phyloP scores from a whole-genome alignment of 2,888 invertebrate species.

The Tiphia femorata region DNA sequence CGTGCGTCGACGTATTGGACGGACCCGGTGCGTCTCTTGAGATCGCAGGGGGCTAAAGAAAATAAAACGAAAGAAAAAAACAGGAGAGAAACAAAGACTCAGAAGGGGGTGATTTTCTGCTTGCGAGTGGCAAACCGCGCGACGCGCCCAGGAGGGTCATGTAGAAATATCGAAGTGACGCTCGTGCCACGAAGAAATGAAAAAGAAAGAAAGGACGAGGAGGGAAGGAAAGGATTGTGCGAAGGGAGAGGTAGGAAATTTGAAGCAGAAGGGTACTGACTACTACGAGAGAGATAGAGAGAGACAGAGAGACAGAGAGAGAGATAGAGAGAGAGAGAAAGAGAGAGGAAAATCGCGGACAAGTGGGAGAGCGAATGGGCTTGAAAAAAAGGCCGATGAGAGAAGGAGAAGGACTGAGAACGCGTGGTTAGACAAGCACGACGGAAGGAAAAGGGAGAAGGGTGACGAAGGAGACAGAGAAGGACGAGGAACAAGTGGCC shows the following conservation, averaged over 20 bases:
- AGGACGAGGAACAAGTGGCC: slow-evolving; percentile 10
- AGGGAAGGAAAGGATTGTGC: slow-evolving; percentile 4
- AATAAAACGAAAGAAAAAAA: slow-evolving; percentile 7
- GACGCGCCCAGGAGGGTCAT: slow-evolving; percentile 27
- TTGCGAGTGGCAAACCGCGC: slow-evolving; percentile 12
- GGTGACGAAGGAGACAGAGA: slow-evolving; percentile 7
- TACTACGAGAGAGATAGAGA: slow-evolving; percentile 2
- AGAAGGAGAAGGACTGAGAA: not conserved
- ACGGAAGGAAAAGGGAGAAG: not conserved
- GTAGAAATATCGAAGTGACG: slow-evolving; percentile 43
- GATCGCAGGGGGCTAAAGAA: slow-evolving; percentile 7
- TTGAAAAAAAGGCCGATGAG: not conserved
- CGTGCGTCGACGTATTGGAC: too few relatives aligned
- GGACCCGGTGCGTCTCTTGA: too few relatives aligned
- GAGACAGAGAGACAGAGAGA: not conserved
- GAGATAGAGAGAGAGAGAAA: not conserved
- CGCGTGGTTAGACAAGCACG: not conserved
- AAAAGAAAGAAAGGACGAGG: too few relatives aligned
- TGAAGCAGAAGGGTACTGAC: too few relatives aligned
- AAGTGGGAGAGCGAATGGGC: slow-evolving; percentile 1
- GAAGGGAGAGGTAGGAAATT: too few relatives aligned
- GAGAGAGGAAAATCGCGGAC: too few relatives aligned
- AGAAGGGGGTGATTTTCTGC: slow-evolving; percentile 8
- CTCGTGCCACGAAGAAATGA: slow-evolving; percentile 28
- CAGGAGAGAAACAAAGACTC: slow-evolving; percentile 15